A percentile compares a stretch with the other conserved stretches of the same genome.
phyloP scores from a whole-genome alignment of 2,888 invertebrate genomes.

The Apantesis nais region DNA sequence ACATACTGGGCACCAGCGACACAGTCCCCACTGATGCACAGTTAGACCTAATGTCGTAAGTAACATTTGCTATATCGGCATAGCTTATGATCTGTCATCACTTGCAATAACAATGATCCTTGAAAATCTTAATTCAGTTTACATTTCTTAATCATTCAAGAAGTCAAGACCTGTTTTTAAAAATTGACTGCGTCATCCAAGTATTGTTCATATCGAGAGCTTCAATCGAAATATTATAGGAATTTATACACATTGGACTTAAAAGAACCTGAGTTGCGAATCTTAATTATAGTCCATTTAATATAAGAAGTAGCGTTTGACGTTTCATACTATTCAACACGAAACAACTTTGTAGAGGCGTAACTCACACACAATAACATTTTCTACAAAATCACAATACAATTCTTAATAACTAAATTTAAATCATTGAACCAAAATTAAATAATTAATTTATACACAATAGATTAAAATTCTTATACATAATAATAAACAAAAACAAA shows the following conservation, averaged over 20 bases:
- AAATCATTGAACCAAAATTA: too few species aligned
- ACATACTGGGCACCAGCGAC: slow-evolving; percentile 95
- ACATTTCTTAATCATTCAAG: background rate
- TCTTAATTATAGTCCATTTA: too few species aligned
- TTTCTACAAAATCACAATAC: too few species aligned
- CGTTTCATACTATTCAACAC: too few species aligned
- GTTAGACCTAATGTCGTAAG: slow-evolving; percentile 89
- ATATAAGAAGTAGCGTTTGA: too few species aligned
- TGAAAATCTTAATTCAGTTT: slow-evolving; percentile 17
- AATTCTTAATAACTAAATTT: too few species aligned
- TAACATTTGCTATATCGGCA: slow-evolving; percentile 29
- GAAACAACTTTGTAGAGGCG: too few species aligned
- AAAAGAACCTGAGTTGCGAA: background rate
- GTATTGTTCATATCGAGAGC: background rate
- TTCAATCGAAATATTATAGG: background rate
- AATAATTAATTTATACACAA: too few species aligned
- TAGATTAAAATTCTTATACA: too few species aligned
- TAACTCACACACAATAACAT: too few species aligned
- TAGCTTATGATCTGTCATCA: background rate
- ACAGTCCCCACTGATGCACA: slow-evolving; percentile 91
- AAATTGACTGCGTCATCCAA: background rate
- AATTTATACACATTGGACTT: background rate
- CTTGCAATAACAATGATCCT: slow-evolving; percentile 32
- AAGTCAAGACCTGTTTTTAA: background rate
- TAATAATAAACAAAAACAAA: too few species aligned